Percentiles rank a stretch among this genome's conserved stretches.
phyloP scores from a whole-genome alignment of 2,888 invertebrate species.

The Brenthis ino region DNA sequence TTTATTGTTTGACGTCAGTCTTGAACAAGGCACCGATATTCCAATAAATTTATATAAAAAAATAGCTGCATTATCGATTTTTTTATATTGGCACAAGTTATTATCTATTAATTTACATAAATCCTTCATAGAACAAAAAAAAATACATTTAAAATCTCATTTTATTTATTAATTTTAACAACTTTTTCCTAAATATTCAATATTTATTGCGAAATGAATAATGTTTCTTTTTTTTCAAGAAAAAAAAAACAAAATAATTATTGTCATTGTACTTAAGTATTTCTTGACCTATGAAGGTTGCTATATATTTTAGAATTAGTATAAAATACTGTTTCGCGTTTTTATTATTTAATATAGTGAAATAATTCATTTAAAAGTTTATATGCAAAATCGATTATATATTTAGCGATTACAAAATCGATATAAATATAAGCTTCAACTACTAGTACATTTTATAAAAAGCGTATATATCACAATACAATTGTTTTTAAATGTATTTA shows the following conservation, averaged over 20 bases:
- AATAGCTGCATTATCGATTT: conserved; percentile 50
- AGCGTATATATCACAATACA: conserved; percentile 13
- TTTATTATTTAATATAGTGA: background rate
- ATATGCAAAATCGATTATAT: conserved; percentile 1
- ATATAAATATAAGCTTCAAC: background rate
- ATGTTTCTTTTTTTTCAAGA: too few species aligned
- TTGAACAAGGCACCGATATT: conserved; percentile 69
- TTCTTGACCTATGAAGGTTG: background rate
- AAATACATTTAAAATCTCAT: too few species aligned
- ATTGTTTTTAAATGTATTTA: conserved; percentile 1
- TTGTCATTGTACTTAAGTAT: too few species aligned
- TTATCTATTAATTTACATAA: conserved; percentile 38
- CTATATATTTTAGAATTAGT: conserved; percentile 10
- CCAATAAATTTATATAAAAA: conserved; percentile 48
- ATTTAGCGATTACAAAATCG: conserved; percentile 14
- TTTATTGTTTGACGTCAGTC: conserved; percentile 52
- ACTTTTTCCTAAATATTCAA: too few species aligned
- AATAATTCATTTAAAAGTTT: background rate
- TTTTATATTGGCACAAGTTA: conserved; percentile 45
- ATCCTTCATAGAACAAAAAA: conserved; percentile 1
- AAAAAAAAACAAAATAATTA: too few species aligned
- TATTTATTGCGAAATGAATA: too few species aligned
- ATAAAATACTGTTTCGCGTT: conserved; percentile 30
- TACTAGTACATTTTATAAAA: background rate
- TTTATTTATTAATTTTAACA: too few species aligned